Conservation (phyloP, 2,888 invertebrate genomes). For the Notocelia uddmanniana region DNA sequence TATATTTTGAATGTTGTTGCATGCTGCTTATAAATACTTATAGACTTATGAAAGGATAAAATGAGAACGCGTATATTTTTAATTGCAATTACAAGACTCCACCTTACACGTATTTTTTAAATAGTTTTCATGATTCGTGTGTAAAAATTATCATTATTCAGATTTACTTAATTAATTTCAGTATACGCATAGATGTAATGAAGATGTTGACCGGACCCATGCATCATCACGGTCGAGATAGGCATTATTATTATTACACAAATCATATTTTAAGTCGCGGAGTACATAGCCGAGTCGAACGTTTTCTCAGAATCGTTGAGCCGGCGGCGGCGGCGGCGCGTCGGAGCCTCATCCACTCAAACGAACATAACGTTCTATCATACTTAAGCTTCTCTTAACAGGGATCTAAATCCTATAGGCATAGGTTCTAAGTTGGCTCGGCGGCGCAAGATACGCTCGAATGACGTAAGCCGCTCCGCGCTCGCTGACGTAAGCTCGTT, state of each 20-base stretch:
- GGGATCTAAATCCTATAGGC: conserved; percentile 60
- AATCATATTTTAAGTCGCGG: conserved; percentile 81
- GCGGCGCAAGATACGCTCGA: conserved; percentile 68
- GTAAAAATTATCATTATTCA: neutral
- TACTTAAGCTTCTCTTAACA: conserved; percentile 66
- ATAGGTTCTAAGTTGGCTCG: conserved; percentile 73
- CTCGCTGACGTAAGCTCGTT: conserved; percentile 86
- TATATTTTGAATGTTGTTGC: too few species aligned
- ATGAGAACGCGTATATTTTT: too few species aligned
- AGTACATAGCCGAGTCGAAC: conserved; percentile 80
- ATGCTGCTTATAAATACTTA: too few species aligned
- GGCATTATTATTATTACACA: conserved; percentile 65
- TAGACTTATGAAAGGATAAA: too few species aligned
- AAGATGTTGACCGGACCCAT: too few species aligned
- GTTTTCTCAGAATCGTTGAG: conserved; percentile 83
- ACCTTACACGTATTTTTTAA: too few species aligned
- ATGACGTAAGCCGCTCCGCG: conserved; percentile 84
- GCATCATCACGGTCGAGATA: conserved; percentile 27
- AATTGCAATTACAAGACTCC: too few species aligned
- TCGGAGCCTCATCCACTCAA: conserved; percentile 85
- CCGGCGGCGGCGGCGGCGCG: conserved; percentile 77
- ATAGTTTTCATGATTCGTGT: too few species aligned
- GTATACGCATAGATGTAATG: neutral
- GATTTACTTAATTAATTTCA: conserved; percentile 18
- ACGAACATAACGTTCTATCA: conserved; percentile 84